These are phyloP conservation scores for Galaxea fascicularis DNA, from an alignment of 92 coral and sea anemone species.

Conservation along the genomic window DNA sequence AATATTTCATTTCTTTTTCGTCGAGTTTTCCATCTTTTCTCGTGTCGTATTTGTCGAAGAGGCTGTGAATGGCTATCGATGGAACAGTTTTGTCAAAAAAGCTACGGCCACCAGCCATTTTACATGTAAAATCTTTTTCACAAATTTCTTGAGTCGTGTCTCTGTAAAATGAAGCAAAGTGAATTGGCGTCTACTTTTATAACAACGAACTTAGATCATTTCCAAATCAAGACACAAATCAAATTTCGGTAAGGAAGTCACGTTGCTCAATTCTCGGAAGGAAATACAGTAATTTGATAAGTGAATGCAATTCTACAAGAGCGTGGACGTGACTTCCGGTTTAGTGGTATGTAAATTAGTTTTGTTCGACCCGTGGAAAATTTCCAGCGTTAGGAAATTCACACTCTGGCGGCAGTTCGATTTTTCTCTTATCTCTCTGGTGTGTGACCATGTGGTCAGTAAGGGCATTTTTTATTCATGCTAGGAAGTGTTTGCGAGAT, in stretches of 20 bases:
- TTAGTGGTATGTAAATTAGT: not conserved
- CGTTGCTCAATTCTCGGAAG: conserved; percentile 4
- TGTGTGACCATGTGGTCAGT: too few species aligned
- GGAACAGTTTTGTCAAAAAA: conserved; percentile 67
- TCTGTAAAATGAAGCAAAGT: not conserved
- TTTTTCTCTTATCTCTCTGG: too few species aligned
- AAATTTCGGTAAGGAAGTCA: not conserved
- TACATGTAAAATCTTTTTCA: not conserved
- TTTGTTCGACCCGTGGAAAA: not conserved
- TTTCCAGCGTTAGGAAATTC: not conserved
- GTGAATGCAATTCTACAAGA: not conserved
- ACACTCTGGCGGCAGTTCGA: too few species aligned
- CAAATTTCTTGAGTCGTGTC: too few species aligned
- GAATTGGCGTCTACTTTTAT: conserved; percentile 5
- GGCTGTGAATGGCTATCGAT: conserved; percentile 64
- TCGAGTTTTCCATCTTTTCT: conserved; percentile 67
- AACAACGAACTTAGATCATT: not conserved
- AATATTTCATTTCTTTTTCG: conserved; percentile 47
- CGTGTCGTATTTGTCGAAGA: conserved; percentile 71
- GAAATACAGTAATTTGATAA: not conserved
- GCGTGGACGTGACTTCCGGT: not conserved
- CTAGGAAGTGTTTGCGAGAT: too few species aligned
- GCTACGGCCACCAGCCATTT: conserved; percentile 30
- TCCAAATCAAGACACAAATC: not conserved
- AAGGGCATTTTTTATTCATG: too few species aligned